Conservation (phyloP, 2,888 invertebrate genomes). For the Drosophila limbata region DNA sequence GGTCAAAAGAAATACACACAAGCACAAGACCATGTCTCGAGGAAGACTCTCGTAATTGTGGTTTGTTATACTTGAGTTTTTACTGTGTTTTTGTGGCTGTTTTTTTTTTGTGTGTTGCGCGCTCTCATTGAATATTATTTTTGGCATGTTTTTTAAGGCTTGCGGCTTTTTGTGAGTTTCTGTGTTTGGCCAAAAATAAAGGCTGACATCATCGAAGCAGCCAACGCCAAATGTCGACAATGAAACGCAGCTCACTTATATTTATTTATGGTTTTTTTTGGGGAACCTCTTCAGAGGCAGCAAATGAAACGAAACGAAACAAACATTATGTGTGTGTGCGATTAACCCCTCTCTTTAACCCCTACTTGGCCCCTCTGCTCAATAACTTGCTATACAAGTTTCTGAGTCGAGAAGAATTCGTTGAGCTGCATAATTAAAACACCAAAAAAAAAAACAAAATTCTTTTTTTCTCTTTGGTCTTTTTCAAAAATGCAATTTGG, state of each 20-base stretch:
- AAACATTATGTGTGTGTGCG: constrained; percentile 42
- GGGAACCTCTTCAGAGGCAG: background rate
- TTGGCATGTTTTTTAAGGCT: constrained; percentile 72
- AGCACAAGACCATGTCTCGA: background rate
- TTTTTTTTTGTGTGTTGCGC: constrained; percentile 10
- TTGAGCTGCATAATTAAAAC: constrained; percentile 60
- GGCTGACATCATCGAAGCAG: constrained; percentile 71
- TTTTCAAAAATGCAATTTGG: constrained; percentile 35
- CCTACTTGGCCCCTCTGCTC: background rate
- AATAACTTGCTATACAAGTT: constrained; percentile 32
- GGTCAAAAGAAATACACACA: constrained; percentile 16
- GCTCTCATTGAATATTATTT: constrained; percentile 72
- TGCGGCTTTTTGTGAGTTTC: constrained; percentile 43
- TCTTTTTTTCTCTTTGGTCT: constrained; percentile 16
- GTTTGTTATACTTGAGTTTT: constrained; percentile 38
- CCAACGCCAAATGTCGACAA: constrained; percentile 57
- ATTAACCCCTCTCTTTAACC: constrained; percentile 12
- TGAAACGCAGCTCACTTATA: constrained; percentile 69
- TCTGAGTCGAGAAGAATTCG: constrained; percentile 13
- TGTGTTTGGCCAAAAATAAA: constrained; percentile 73
- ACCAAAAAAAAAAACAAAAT: constrained; percentile 14
- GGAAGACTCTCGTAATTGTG: constrained; percentile 30
- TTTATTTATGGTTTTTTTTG: constrained; percentile 16
- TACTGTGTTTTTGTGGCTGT: background rate
- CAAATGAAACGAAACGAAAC: constrained; percentile 14